Percentiles rank a stretch among this genome's conserved stretches.
phyloP scores from a whole-genome alignment of 2,113 vertebrate species.

The Aspidoscelis tigris region DNA sequence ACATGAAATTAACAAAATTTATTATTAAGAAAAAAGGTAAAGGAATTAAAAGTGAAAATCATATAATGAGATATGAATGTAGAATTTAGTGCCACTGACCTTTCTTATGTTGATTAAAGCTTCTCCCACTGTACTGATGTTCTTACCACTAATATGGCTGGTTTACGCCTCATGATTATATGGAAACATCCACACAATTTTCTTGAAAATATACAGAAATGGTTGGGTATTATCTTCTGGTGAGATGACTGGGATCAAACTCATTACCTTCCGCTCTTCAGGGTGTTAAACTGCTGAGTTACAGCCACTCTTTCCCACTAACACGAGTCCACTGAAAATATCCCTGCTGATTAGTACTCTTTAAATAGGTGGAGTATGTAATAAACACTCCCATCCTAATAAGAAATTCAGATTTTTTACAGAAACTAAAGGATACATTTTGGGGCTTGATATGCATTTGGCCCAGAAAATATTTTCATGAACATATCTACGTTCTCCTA shows the following conservation, averaged over 20 bases:
- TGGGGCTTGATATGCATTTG: not conserved
- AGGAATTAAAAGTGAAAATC: not conserved
- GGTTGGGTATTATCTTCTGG: no score
- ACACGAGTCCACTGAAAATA: not conserved
- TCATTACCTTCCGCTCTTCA: no score
- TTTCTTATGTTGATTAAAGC: not conserved
- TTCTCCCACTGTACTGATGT: no score
- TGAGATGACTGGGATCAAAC: no score
- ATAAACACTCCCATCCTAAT: not conserved
- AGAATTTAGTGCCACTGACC: not conserved
- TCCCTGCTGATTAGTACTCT: not conserved
- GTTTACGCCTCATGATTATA: no score
- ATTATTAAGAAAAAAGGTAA: not conserved
- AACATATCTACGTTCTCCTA: not conserved
- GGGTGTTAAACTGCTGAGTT: no score
- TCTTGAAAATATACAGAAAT: no score
- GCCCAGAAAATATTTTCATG: not conserved
- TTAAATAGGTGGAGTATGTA: not conserved
- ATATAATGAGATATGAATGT: not conserved
- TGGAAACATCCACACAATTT: no score
- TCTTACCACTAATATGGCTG: no score
- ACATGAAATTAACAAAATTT: not conserved
- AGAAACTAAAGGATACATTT: not conserved
- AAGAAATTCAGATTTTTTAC: not conserved
- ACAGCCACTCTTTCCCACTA: not conserved